Evolutionary conservation across 1,140 invertebrate genomes (phyloP).

Genomic region (Dolichoris vasculosae): DNA sequence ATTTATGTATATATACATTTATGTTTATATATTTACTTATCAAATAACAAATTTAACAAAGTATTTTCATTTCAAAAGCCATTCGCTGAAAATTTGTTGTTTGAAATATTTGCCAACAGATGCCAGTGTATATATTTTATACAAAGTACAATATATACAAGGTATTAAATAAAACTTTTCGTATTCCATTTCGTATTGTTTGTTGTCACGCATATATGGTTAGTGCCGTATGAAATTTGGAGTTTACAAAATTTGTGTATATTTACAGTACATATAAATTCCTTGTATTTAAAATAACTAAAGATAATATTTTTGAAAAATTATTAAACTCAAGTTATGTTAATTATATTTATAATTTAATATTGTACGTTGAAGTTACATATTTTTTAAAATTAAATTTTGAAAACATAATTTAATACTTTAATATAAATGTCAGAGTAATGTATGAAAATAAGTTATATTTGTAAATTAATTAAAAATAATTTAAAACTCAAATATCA

Average conservation of each 20-base stretch:
- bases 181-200: too few species aligned
- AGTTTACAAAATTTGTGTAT: too few species aligned
- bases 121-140: not conserved
- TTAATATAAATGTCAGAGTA: too few species aligned
- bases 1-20: too few species aligned
- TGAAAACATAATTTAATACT: too few species aligned
- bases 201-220: too few species aligned
- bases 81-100: not conserved
- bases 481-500: too few species aligned
- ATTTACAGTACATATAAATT: not conserved
- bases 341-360: too few species aligned
- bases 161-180: not conserved
- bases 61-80: not conserved
- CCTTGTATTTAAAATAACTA: not conserved
- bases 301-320: not conserved
- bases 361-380: not conserved
- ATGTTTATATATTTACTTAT: constrained; percentile 9
- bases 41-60: not conserved
- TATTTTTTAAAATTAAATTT: too few species aligned
- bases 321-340: not conserved
- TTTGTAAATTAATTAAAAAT: too few species aligned
- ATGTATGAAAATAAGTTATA: too few species aligned
- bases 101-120: not conserved
- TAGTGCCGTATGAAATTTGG: not conserved
- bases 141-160: not conserved